phyloP scores from a whole-genome alignment of 2,888 invertebrate species.

The Andrena minutula region DNA sequence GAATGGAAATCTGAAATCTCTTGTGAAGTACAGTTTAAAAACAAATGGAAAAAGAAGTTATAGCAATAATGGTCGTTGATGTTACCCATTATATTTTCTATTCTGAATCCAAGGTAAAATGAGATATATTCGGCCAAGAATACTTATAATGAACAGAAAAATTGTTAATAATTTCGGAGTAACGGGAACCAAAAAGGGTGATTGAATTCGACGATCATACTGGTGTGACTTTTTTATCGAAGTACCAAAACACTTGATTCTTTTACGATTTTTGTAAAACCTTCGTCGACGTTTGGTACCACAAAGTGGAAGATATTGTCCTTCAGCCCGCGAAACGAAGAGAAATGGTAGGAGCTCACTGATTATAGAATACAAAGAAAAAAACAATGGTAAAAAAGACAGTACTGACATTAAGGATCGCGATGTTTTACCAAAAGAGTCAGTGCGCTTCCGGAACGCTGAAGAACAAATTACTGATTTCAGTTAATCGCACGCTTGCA shows the following conservation, averaged over 20 bases:
- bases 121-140: too few relatives aligned
- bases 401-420: neutral
- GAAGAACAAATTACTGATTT: constrained; percentile 4
- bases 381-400: neutral
- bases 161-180: neutral
- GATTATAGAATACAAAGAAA: neutral
- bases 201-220: neutral
- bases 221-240: constrained; percentile 21
- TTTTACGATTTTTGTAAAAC: constrained; percentile 3
- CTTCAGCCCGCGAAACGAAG: neutral
- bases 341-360: constrained; percentile 5
- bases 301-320: neutral
- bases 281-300: neutral
- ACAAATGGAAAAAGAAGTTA: too few relatives aligned
- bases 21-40: too few relatives aligned
- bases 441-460: neutral
- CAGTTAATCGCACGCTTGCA: neutral
- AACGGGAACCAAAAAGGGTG: too few relatives aligned
- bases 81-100: too few relatives aligned
- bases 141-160: neutral
- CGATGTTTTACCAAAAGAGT: constrained; percentile 27
- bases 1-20: too few relatives aligned
- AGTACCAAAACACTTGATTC: neutral
- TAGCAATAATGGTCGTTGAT: too few relatives aligned
- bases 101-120: too few relatives aligned